Conservation (phyloP, 2,888 invertebrate genomes). For the Ptilodon capucinus region DNA sequence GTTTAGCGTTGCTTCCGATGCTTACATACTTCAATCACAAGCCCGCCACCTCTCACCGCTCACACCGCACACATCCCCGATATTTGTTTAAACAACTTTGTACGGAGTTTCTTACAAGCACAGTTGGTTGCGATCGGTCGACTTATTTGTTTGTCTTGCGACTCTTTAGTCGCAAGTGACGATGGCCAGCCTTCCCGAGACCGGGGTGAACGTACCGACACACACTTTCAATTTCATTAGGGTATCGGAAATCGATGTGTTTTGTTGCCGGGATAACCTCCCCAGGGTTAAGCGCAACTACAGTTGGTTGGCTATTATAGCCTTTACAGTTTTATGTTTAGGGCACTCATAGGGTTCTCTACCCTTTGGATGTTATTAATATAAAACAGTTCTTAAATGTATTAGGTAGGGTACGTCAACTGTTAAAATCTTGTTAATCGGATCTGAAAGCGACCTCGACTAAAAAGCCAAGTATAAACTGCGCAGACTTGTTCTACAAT, state of each 20-base stretch:
- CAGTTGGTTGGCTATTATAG: not conserved
- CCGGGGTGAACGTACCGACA: slow-evolving; percentile 24
- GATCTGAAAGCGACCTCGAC: no score
- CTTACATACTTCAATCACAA: not conserved
- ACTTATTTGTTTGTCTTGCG: slow-evolving; percentile 47
- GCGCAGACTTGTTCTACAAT: no score
- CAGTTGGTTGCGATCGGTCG: slow-evolving; percentile 51
- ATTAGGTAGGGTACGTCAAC: no score
- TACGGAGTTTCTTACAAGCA: slow-evolving; percentile 49
- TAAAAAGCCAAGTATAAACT: no score
- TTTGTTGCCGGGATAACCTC: not conserved
- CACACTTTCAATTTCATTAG: slow-evolving; percentile 19
- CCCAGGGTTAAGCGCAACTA: not conserved
- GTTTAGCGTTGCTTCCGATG: no score
- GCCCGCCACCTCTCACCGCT: slow-evolving; percentile 8
- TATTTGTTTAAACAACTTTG: slow-evolving; percentile 54
- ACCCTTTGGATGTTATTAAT: not conserved
- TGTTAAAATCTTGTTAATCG: no score
- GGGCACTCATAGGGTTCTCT: not conserved
- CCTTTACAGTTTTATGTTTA: not conserved
- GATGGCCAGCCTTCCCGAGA: slow-evolving; percentile 41
- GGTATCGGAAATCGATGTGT: slow-evolving; percentile 16
- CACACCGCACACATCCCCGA: slow-evolving; percentile 26
- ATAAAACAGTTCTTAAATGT: no score
- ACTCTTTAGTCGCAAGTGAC: slow-evolving; percentile 39